Evolutionary conservation across 2,888 invertebrate genomes (phyloP).

Genomic region (Plagiodera versicolora): DNA sequence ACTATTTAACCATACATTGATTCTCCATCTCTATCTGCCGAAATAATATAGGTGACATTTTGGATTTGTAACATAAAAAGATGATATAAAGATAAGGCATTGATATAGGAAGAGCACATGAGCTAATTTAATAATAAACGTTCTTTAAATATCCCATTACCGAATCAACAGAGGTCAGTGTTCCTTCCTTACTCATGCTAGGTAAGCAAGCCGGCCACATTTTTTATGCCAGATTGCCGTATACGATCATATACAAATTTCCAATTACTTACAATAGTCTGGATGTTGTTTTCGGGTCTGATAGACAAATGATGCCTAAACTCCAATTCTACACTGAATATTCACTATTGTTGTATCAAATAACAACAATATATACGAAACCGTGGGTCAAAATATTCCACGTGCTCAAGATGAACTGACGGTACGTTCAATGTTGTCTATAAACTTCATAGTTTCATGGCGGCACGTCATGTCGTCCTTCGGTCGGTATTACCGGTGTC

Average conservation of each 20-base stretch:
- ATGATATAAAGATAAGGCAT: not conserved
- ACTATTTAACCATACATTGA: too few relatives aligned
- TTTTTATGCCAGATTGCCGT: conserved; percentile 34
- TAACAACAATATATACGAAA: conserved; percentile 32
- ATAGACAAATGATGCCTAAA: conserved; percentile 26
- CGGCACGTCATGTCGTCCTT: conserved; percentile 56
- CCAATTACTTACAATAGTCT: conserved; percentile 42
- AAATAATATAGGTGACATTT: too few relatives aligned
- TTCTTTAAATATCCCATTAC: conserved; percentile 16
- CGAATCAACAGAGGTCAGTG: conserved; percentile 25
- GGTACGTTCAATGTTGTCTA: conserved; percentile 65
- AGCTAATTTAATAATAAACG: conserved; percentile 6
- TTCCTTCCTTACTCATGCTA: too few relatives aligned
- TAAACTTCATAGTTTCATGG: conserved; percentile 62
- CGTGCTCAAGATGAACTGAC: conserved; percentile 61
- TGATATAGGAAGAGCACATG: not conserved
- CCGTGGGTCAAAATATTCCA: conserved; percentile 55
- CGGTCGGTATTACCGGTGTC: conserved; percentile 33
- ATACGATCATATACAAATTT: conserved; percentile 29
- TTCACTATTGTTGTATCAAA: conserved; percentile 28
- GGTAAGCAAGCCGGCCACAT: conserved; percentile 41
- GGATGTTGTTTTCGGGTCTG: conserved; percentile 21
- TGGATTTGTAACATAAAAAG: too few relatives aligned
- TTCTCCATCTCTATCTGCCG: too few relatives aligned
- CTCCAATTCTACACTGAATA: conserved; percentile 31